Base-by-base conservation (phyloP, 2,113 vertebrate species). In the Clarias batrachus region DNA sequence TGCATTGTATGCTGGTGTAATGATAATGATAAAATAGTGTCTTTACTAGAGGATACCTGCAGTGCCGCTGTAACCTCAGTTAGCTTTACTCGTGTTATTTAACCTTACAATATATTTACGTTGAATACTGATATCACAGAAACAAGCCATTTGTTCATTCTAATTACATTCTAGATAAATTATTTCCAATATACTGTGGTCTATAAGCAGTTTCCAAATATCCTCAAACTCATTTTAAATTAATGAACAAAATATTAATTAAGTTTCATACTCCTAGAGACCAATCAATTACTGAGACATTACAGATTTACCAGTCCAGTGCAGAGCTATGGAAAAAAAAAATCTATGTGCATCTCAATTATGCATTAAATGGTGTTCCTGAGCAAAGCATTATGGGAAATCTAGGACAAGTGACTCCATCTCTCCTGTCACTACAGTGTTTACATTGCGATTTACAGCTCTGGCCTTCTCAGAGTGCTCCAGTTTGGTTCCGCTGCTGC, bases 381-480 rank as follows among this genome's bases (percentile, higher is more conserved):
- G 41, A 41, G 77, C 77, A 84, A 21, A 56, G 33, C 54, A 37
- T 62, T 56, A 78, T 83, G 74, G 56, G 30, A 71, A 65, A 62
- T 59, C 60, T 73, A 54, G 41, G 27, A 9, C n/a, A 71, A 82
- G 63, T 33, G 60, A 66, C n/a, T 82, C 70, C n/a, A 48, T 21
- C 71, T 10, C 17, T 66, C 33, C 74, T 30, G 19, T 8, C 27
- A 78, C 77, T 37, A 70, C 60, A 54, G 41, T 60, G 71, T 84
- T 76, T 84, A 59, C 85, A 60, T 60, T 63, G 76, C 25, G 59
- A 89, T 85, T 89, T 82, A 89, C 88, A 85, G 66, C 71, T 48
- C 13, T 66, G 59, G 23, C 71, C 68, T 71, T 48, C 52, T 60
- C 60, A 27, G 21, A 86, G 68, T 27, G 19, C 70, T 63, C 56